Evolutionary conservation across 2,888 invertebrate genomes (phyloP).

Genomic region (Saturnia pavonia): DNA sequence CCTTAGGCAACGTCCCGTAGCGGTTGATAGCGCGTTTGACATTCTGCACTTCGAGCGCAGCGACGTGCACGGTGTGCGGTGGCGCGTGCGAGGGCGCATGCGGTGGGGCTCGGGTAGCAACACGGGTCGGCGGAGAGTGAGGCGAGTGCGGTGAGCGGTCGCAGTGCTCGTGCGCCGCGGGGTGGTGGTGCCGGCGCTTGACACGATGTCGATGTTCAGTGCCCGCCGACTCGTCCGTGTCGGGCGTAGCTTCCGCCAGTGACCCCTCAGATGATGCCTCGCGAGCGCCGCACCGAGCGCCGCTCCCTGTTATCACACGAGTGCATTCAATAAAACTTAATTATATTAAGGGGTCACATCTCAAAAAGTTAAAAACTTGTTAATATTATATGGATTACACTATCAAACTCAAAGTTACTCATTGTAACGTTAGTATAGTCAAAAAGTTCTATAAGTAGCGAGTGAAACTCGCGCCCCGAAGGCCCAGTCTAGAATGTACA

Average conservation of each 20-base stretch:
- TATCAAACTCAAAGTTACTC: too few relatives aligned
- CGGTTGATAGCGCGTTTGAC: conserved; percentile 96
- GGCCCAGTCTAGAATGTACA: too few relatives aligned
- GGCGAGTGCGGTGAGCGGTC: background rate
- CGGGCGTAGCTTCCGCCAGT: conserved; percentile 86
- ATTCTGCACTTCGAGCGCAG: conserved; percentile 97
- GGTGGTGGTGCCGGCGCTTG: conserved; percentile 62
- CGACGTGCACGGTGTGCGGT: conserved; percentile 85
- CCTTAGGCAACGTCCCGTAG: conserved; percentile 98
- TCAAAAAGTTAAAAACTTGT: too few relatives aligned
- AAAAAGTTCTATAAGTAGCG: too few relatives aligned
- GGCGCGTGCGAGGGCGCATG: conserved; percentile 47
- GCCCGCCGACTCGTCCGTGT: conserved; percentile 86
- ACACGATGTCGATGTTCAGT: conserved; percentile 72
- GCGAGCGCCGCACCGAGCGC: conserved; percentile 56
- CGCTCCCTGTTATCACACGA: conserved; percentile 36
- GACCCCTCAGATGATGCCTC: conserved; percentile 87
- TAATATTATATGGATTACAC: too few relatives aligned
- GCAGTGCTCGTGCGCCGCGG: conserved; percentile 26
- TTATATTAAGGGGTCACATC: too few relatives aligned
- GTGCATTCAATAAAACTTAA: too few relatives aligned
- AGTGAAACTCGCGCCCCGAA: too few relatives aligned
- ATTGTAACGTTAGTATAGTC: too few relatives aligned
- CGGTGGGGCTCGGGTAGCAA: conserved; percentile 37
- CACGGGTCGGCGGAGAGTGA: background rate